These are phyloP conservation scores for Bettongia penicillata DNA, from an alignment of 2,113 vertebrate species.

Conservation along the genomic window DNA sequence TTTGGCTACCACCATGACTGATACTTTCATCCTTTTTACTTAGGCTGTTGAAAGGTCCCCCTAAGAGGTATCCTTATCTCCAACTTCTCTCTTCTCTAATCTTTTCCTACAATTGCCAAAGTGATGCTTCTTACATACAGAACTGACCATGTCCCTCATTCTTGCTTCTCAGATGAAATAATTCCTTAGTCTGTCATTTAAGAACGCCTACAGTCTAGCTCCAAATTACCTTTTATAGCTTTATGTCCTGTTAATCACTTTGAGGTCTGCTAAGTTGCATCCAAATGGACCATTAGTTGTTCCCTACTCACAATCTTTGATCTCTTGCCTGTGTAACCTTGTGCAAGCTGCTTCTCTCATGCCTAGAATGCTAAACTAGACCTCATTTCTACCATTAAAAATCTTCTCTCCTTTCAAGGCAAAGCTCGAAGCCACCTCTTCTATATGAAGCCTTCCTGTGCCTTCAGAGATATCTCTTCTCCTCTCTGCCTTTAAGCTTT, in stretches of 20 bases:
- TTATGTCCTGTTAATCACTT: not conserved
- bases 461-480: not conserved
- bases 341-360: not conserved
- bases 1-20: not conserved
- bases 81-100: not conserved
- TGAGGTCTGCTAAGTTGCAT: not conserved
- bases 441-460: not conserved
- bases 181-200: not conserved
- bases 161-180: not conserved
- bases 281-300: not conserved
- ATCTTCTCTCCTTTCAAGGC: not conserved
- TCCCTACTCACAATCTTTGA: not conserved
- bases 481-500: not conserved
- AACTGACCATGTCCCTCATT: not conserved
- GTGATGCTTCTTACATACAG: not conserved
- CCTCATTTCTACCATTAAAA: not conserved
- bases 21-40: not conserved
- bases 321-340: not conserved
- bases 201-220: not conserved
- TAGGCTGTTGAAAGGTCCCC: not conserved
- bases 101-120: not conserved
- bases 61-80: not conserved
- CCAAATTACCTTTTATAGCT: not conserved
- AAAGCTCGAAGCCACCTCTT: not conserved
- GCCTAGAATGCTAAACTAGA: not conserved